Base-by-base conservation (phyloP, 1,140 invertebrate species). In the Sinella curviseta region DNA sequence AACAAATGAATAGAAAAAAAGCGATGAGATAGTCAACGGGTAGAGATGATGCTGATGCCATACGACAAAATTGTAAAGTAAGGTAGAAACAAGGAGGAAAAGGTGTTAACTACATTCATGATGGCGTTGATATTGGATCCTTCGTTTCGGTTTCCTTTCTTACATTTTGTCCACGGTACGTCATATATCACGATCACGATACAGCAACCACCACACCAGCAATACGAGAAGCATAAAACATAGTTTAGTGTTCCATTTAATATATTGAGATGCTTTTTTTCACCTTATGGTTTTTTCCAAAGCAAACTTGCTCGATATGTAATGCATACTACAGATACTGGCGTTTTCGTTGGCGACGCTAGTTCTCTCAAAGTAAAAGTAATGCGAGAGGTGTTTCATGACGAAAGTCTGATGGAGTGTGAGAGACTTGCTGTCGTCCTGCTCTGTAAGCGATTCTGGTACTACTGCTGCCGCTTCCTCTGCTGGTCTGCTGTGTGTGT, bases 381-480 rank as follows among this genome's bases (percentile, higher is more conserved):
- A 60, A 26, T 60, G 55, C 24, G n/a, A n/a, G 55, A 60, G 55
- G 24, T 60, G 55, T 26, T 26, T 14, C 3, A 14, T 26, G 55
- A 24, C 24, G 55, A 60, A 60, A 60, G 55, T 60, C 55, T 60
- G 55, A 60, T 60, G 55, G 55, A 60, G 55, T 60, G 55, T n/a
- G n/a, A n/a, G 55, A 60, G 55, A n/a, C 14, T 60, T 60, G 12
- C 55, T 60, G 55, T 60, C 55, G 3, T 26, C 4, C 39, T 17
- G 39, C 4, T 8, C 4, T 8, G 39, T 8, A 17, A 48, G 39
- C 55, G 12, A 60, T 8, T 24, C 3, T 3, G 24, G 14, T 24
- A 60, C 24, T 24, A 60, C 24, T 14, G 55, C 24, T 14, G 55
- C n/a, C 3, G 8, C 55, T n/a, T n/a, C n/a, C n/a, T n/a, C n/a